These are phyloP conservation scores for Nebria brevicollis DNA, from an alignment of 2,888 invertebrate genomes.

Conservation along the genomic window DNA sequence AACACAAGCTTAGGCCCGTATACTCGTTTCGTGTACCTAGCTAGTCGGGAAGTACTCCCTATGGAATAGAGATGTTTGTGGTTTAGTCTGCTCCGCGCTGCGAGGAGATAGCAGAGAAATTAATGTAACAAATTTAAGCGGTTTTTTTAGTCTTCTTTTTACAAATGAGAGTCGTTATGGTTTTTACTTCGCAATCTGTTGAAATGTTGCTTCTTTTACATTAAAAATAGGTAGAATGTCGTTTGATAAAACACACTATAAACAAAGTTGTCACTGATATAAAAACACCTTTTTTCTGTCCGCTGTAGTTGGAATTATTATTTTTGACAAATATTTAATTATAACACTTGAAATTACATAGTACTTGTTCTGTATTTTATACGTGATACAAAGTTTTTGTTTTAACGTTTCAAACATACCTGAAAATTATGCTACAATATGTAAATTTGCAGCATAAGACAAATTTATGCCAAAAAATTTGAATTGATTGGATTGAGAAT, in stretches of 20 bases:
- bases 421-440: too few relatives aligned
- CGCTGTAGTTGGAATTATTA: not conserved
- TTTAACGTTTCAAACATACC: too few relatives aligned
- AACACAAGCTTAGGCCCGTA: constrained; percentile 17
- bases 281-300: not conserved
- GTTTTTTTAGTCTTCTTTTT: constrained; percentile 26
- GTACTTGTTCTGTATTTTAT: not conserved
- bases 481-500: too few relatives aligned
- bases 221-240: constrained; percentile 11
- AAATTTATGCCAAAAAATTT: too few relatives aligned
- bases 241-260: not conserved
- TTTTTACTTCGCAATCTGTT: constrained; percentile 44
- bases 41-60: not conserved
- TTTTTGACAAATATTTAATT: not conserved
- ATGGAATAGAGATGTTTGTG: not conserved
- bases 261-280: not conserved
- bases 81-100: not conserved
- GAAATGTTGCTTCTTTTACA: constrained; percentile 40
- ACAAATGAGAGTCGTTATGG: constrained; percentile 39
- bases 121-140: constrained; percentile 46
- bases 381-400: too few relatives aligned
- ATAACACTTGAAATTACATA: not conserved
- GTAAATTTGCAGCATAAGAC: too few relatives aligned
- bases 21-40: not conserved
- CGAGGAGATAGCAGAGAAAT: constrained; percentile 21